These are phyloP conservation scores for Stichopus horrens DNA, from an alignment of 53 echinoderm and acorn worm species.

Conservation along the genomic window DNA sequence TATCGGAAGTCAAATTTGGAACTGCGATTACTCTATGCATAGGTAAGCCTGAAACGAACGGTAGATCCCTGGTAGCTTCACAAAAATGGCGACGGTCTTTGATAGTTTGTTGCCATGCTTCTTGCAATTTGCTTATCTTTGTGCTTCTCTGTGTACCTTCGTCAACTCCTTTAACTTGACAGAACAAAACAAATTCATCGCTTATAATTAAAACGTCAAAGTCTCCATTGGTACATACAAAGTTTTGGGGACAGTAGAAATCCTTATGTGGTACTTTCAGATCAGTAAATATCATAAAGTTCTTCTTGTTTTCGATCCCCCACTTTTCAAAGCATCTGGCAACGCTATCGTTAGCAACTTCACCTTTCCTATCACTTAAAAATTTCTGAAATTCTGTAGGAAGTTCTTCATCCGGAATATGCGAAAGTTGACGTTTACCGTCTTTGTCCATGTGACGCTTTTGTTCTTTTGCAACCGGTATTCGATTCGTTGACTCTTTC, in stretches of 20 bases:
- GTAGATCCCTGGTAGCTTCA: constrained; percentile 5
- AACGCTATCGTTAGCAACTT: not conserved
- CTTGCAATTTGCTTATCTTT: not conserved
- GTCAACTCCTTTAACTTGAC: constrained; percentile 23
- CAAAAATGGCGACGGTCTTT: constrained; percentile 17
- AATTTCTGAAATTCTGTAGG: not conserved
- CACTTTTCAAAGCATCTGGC: constrained; percentile 22
- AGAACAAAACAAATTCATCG: constrained; percentile 1
- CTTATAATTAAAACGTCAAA: constrained; percentile 17
- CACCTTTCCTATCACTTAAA: not conserved
- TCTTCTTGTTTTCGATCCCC: constrained; percentile 13
- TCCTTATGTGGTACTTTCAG: not conserved
- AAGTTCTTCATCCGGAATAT: constrained; percentile 12
- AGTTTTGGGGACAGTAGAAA: not conserved
- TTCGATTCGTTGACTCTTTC: not conserved
- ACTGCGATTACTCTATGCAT: not conserved
- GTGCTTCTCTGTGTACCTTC: no score
- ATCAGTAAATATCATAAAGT: constrained; percentile 22
- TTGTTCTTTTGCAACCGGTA: not conserved
- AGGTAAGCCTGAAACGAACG: not conserved
- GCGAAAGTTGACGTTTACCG: not conserved
- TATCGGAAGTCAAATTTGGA: not conserved
- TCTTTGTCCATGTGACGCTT: not conserved
- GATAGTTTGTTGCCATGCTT: constrained; percentile 1
- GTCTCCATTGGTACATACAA: constrained; percentile 20